These are phyloP conservation scores for Taxidea taxus DNA, from an alignment of 2,113 vertebrate species.

Conservation along the genomic window DNA sequence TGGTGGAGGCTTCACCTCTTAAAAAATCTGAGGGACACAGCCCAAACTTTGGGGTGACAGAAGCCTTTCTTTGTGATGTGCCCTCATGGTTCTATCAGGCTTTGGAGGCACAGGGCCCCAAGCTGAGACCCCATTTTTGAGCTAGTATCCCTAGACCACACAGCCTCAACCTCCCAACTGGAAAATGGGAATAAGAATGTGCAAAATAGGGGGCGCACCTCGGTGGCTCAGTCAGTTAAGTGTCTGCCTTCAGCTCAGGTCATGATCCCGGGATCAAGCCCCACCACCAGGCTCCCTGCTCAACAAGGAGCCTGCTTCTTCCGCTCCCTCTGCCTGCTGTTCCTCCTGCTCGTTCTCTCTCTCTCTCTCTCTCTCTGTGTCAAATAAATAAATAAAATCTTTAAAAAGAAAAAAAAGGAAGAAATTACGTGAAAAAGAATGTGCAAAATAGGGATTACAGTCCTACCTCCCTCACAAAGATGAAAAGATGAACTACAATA, in stretches of 20 bases:
- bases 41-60: not conserved
- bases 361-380: too few species aligned
- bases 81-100: rapidly evolving
- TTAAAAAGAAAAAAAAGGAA: too few species aligned
- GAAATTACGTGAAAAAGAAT: too few species aligned
- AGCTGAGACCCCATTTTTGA: not conserved
- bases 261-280: too few species aligned
- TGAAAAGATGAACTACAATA: not conserved
- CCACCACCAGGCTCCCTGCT: too few species aligned
- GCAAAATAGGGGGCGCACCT: not conserved
- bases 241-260: too few species aligned
- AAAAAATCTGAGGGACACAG: not conserved
- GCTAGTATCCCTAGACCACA: not conserved
- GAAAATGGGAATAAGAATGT: not conserved
- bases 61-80: not conserved
- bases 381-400: too few species aligned
- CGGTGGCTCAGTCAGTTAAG: too few species aligned
- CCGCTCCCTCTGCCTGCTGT: too few species aligned
- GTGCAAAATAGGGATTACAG: not conserved
- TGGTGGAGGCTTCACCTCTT: not conserved
- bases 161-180: not conserved
- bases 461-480: not conserved
- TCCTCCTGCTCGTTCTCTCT: too few species aligned
- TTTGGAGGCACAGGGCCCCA: rapidly evolving
- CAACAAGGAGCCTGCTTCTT: too few species aligned